Percentiles rank a stretch among this genome's conserved stretches.
Evolutionary conservation across 2,113 vertebrate genomes (phyloP).

Genomic region (Tenrec ecaudatus): DNA sequence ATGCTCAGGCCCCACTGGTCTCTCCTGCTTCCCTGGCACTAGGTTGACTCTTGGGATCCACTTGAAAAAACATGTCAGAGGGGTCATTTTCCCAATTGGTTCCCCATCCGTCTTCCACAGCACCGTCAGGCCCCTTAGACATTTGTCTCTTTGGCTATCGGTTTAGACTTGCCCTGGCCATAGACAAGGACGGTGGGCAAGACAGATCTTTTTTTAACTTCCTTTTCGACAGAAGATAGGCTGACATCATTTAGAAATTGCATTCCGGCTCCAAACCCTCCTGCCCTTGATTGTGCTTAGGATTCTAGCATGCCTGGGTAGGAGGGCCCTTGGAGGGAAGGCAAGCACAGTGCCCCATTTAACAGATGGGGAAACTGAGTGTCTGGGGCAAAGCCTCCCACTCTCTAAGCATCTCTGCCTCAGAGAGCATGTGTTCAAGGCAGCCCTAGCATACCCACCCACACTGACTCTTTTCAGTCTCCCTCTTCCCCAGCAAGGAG

Average conservation of each 20-base stretch:
- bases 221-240: neutral
- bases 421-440: neutral
- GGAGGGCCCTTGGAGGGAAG: neutral
- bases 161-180: neutral
- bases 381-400: neutral
- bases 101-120: neutral
- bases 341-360: neutral
- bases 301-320: neutral
- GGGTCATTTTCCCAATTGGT: neutral
- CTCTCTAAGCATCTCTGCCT: neutral
- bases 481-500: neutral
- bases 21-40: neutral
- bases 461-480: neutral
- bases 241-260: neutral
- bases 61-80: neutral
- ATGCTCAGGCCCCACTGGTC: neutral
- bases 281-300: neutral
- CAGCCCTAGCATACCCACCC: neutral
- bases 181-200: neutral
- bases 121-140: neutral
- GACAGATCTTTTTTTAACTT: neutral
- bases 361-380: slow-evolving; percentile 21
- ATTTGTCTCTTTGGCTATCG: neutral
- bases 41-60: neutral
- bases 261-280: neutral